Conservation (phyloP, 2,888 invertebrate genomes). For the Nipponacmea schrenckii region DNA sequence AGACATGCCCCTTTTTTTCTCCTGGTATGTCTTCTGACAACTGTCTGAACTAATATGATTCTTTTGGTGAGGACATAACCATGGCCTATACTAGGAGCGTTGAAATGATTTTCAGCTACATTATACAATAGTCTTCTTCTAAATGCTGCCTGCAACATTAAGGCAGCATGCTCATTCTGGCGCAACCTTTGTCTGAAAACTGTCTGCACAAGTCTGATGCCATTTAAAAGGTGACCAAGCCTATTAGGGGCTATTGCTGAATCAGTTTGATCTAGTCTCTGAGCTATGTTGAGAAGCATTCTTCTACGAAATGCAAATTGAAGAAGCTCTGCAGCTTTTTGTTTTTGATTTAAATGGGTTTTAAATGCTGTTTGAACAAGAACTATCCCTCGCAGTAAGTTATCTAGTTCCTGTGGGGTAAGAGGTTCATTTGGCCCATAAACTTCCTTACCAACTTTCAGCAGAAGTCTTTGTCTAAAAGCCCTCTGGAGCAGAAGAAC, state of each 20-base stretch:
- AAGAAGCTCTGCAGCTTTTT: not conserved
- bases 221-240: not conserved
- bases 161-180: not conserved
- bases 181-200: not conserved
- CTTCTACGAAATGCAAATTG: not conserved
- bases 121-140: not conserved
- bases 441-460: not conserved
- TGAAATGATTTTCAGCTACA: not conserved
- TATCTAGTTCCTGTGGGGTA: not conserved
- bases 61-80: not conserved
- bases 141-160: not conserved
- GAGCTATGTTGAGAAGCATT: not conserved
- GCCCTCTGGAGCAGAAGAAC: not conserved
- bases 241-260: not conserved
- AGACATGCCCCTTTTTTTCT: not conserved
- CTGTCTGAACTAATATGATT: not conserved
- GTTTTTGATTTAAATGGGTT: not conserved
- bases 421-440: not conserved
- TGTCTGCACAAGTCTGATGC: not conserved
- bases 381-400: not conserved
- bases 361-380: not conserved
- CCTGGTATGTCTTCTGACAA: not conserved
- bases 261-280: not conserved
- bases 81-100: not conserved
- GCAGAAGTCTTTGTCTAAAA: not conserved